Evolutionary conservation across 1,140 invertebrate genomes (phyloP), one percentile per base, ranked within the genome.

Genomic region (Pogonomyrmex californicus): DNA sequence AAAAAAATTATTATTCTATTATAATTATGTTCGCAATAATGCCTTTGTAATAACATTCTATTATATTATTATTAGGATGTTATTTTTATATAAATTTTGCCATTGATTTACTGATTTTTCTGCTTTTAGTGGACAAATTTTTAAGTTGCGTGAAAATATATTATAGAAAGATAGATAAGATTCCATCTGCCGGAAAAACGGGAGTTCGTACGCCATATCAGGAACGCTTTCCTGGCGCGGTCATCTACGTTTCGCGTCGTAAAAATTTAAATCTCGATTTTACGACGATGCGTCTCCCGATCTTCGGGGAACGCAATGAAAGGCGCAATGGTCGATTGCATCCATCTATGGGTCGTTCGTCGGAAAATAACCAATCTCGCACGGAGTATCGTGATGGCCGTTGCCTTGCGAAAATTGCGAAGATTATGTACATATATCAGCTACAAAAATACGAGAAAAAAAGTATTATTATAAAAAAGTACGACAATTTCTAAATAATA

Each of bases 261-360:
- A 81, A 81, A 81, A 81, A 68, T 81, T 81, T 81, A 81, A 81
- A 68, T 81, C 47, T 49, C 63, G 63, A 68, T 81, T 81, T 68
- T 81, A 68, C 49, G 63, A 68, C 36, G 44, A 65, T 5, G 30
- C 76, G 36, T 41, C 14, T 73, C 49, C 17, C 38, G 73, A 36
- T 73, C 14, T 17, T 73, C 47, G 56, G 23, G 44, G 30, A n/a
- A 5, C 73, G 36, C n/a, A 71, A 70, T 41, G 41, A 56, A 23
- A 76, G 38, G 41, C 6, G 56, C 47, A 66, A 62, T 58, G 63
- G n/a, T 81, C 47, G 63, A 36, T 68, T 56, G 12, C 62, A 44
- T 36, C 62, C 47, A 66, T 66, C 62, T 66, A 41, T 23, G 44
- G 30, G 47, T 66, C 36, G 36, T 66, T 7, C 63, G 23, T 51